Evolutionary conservation across 2,113 vertebrate genomes (phyloP).

Genomic region (Cairina moschata): DNA sequence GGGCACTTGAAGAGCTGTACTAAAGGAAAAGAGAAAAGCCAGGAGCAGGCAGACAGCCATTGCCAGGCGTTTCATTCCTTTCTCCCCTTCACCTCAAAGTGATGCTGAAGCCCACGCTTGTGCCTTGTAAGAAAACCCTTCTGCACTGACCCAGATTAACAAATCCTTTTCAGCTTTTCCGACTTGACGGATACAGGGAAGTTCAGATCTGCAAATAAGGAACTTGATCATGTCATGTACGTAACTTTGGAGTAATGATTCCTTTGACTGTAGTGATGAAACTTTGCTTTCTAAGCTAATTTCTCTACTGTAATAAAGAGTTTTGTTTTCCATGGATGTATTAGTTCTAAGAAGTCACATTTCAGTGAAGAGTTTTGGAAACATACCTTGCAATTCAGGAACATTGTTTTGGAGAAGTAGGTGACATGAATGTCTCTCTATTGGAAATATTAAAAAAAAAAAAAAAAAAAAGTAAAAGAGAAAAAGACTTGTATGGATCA

Average conservation of each 20-base stretch:
- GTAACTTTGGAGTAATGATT: slow-evolving; percentile 46
- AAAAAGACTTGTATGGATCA: background rate
- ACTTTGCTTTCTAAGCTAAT: slow-evolving; percentile 21
- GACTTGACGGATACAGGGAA: slow-evolving; percentile 25
- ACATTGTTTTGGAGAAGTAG: background rate
- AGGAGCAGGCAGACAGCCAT: slow-evolving; percentile 38
- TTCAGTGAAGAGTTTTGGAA: background rate
- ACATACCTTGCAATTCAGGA: background rate
- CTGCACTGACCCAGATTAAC: background rate
- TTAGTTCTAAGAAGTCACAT: background rate
- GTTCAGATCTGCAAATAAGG: slow-evolving; percentile 59
- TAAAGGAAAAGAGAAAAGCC: slow-evolving; percentile 27
- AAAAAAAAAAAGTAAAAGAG: background rate
- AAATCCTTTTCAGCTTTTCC: background rate
- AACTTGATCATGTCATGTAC: slow-evolving; percentile 55
- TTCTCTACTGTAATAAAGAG: background rate
- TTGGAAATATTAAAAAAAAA: background rate
- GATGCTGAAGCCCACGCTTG: background rate
- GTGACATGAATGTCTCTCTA: background rate
- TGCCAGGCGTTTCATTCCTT: background rate
- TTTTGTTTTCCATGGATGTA: background rate
- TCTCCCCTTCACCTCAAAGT: background rate
- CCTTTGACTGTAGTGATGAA: background rate
- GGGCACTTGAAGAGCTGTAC: slow-evolving; percentile 20
- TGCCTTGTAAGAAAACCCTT: background rate